Evolutionary conservation across 2,113 vertebrate genomes (phyloP).

Genomic region (Lepus americanus): DNA sequence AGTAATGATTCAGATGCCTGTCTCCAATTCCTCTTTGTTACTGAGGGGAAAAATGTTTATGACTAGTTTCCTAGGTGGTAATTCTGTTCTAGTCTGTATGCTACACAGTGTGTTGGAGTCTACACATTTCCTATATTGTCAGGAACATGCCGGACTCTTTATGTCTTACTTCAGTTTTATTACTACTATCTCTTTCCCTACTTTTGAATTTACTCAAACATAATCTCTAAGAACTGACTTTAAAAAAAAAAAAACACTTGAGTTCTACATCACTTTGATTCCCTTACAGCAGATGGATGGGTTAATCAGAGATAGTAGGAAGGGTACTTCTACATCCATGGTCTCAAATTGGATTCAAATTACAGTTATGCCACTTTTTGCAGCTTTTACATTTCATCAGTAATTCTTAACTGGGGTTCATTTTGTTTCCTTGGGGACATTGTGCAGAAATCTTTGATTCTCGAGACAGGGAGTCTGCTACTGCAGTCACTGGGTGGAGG

Average conservation of each 20-base stretch:
- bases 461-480: not conserved
- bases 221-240: not conserved
- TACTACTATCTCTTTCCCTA: not conserved
- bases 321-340: not conserved
- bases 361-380: not conserved
- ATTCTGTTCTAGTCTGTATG: not conserved
- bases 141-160: not conserved
- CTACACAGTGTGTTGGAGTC: not conserved
- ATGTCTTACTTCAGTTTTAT: not conserved
- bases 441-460: not conserved
- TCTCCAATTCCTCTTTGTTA: not conserved
- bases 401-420: not conserved
- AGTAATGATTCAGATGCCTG: not conserved
- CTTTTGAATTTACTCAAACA: slow-evolving; percentile 38
- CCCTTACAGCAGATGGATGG: not conserved
- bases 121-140: not conserved
- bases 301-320: not conserved
- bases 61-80: not conserved
- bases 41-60: not conserved
- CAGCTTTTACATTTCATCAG: not conserved
- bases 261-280: not conserved
- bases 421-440: not conserved
- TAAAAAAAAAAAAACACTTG: not conserved
- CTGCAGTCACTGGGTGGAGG: not conserved
- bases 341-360: not conserved